Percentiles rank a stretch among this genome's conserved stretches.
phyloP scores from a whole-genome alignment of 2,797 vertebrate genomes.

The Xenops minutus region DNA sequence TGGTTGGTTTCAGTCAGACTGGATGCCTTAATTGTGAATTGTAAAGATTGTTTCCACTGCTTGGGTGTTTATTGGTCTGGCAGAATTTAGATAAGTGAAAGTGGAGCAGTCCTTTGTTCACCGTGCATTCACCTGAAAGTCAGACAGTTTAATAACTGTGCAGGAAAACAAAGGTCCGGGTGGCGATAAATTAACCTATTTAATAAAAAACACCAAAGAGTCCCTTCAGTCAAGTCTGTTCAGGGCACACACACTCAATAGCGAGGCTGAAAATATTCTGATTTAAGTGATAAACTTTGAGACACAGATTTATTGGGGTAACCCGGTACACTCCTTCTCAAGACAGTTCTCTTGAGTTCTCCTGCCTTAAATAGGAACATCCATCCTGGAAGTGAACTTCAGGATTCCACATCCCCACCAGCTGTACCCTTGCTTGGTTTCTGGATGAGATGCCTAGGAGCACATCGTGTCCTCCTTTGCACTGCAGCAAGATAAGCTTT shows the following conservation, averaged over 20 bases:
- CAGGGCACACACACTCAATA: neutral
- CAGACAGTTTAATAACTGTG: neutral
- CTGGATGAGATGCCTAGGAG: neutral
- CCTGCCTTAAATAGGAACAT: neutral
- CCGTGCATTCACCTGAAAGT: neutral
- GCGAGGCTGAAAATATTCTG: neutral
- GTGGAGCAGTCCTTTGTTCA: neutral
- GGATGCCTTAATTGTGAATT: neutral
- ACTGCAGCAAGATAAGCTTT: neutral
- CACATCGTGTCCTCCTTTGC: neutral
- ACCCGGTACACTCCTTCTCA: neutral
- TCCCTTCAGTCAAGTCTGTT: neutral
- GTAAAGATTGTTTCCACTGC: neutral
- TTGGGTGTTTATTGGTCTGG: constrained; percentile 2
- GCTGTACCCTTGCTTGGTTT: neutral
- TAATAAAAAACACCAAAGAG: neutral
- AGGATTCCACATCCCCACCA: rapidly evolving
- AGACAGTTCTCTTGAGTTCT: neutral
- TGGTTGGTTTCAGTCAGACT: neutral
- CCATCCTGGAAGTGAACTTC: neutral
- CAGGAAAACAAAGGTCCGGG: neutral
- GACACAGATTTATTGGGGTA: neutral
- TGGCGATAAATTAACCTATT: constrained; percentile 4
- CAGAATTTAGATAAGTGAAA: constrained; percentile 11
- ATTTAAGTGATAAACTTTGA: neutral